These are phyloP conservation scores for Bovichtus diacanthus DNA, from an alignment of 2,797 vertebrate species.

Conservation along the genomic window DNA sequence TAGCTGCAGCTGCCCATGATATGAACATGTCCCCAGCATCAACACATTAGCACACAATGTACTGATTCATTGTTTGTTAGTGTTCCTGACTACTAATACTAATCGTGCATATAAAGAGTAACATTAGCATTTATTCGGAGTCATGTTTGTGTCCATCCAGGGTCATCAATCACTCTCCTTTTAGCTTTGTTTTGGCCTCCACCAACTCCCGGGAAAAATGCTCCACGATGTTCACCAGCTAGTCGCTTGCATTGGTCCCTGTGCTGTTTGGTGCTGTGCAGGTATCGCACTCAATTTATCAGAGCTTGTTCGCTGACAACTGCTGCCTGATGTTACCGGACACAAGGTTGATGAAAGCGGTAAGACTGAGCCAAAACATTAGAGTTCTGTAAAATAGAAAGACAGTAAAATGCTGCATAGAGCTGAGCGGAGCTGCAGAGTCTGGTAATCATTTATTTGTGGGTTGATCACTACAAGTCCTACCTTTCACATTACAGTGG, in stretches of 20 bases:
- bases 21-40: constrained; percentile 19
- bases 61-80: constrained; percentile 25
- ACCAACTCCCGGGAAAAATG: too few species aligned
- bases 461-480: too few species aligned
- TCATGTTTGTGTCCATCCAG: background rate
- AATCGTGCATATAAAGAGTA: too few species aligned
- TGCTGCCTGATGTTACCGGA: background rate
- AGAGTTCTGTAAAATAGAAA: background rate
- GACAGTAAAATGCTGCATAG: too few species aligned
- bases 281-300: background rate
- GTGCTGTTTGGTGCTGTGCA: background rate
- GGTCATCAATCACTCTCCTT: background rate
- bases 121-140: background rate
- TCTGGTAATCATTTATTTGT: too few species aligned
- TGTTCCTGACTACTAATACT: constrained; percentile 55
- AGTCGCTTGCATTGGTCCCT: background rate
- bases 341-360: background rate
- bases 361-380: background rate
- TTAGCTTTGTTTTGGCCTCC: background rate
- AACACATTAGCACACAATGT: constrained; percentile 35
- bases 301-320: background rate
- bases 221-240: background rate
- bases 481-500: too few species aligned
- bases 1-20: constrained; percentile 55
- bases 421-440: too few species aligned